Conservation (phyloP, 2,797 vertebrate species). For the Podarcis lilfordi region DNA sequence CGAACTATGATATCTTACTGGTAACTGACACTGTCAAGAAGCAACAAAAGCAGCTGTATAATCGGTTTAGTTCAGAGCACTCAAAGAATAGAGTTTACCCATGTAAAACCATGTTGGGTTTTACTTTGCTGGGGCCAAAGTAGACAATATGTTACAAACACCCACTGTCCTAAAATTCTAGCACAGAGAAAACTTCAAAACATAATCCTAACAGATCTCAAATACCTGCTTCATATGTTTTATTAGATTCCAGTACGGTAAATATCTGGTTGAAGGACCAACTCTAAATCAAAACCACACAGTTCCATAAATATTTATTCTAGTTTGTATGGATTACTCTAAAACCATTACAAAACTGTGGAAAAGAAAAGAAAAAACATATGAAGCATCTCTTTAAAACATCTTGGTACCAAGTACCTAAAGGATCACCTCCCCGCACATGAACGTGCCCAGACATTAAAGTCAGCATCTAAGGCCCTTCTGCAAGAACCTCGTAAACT, state of each 20-base stretch:
- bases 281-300: background rate
- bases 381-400: background rate
- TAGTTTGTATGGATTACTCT: background rate
- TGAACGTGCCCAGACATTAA: background rate
- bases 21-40: background rate
- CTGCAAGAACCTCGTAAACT: background rate
- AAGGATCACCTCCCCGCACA: background rate
- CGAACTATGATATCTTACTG: background rate
- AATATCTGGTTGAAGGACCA: too few species aligned
- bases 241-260: background rate
- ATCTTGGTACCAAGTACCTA: background rate
- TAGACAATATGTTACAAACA: background rate
- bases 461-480: background rate
- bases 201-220: background rate
- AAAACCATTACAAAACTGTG: background rate
- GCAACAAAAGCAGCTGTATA: background rate
- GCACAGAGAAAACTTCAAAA: background rate
- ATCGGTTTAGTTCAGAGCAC: background rate
- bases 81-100: background rate
- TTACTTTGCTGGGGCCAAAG: background rate
- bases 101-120: background rate
- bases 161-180: background rate
- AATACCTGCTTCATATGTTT: background rate
- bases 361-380: background rate
- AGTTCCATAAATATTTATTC: background rate